Evolutionary conservation across 2,888 invertebrate genomes (phyloP), one percentile per base, ranked within the genome.

Genomic region (Cheilosia scutellata): DNA sequence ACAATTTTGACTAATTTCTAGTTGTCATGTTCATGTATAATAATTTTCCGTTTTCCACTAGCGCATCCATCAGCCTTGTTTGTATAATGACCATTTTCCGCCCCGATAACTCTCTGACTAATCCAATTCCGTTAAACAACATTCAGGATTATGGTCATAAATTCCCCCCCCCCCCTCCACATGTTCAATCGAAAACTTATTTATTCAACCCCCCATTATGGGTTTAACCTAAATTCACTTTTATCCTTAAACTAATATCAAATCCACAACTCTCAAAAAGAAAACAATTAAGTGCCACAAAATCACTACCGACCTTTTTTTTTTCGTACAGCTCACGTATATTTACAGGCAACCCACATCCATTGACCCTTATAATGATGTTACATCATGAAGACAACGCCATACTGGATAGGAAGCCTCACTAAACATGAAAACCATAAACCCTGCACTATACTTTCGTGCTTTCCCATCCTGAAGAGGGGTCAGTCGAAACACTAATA

Each of bases 331-430:
- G 37, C 37, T 6, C 60, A 60, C 74, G 31, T 51, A 58, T 40
- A 42, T 4, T 6, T 5, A 47, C 7, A 47, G 25, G 53, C 76
- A 82, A 66, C 78, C 83, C 83, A 78, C 83, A 83, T 83, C 79
- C 70, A 84, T 75, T 84, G 83, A 84, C 83, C 83, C 83, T 79
- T 79, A 84, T 84, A 84, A 79, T 84, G 79, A 74, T 79, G 74
- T 84, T 70, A 78, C 74, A 74, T 66, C 74, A 74, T 68, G 72
- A 68, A 68, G 72, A 55, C 65, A 72, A 72, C 68, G 11, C 57
- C 6, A 47, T 7, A 7, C 40, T 9, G 9, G 9, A 40, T 11
- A 31, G 60, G 71, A 65, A 63, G 42, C 55, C 49, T 16, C 31
- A 55, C 16, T 5, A 63, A 77, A 60, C 49, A 40, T 25, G n/a